Percentiles rank a stretch among this genome's conserved stretches.
These are phyloP conservation scores for Electrophaes corylata DNA, from an alignment of 2,888 invertebrate species.

Conservation along the genomic window DNA sequence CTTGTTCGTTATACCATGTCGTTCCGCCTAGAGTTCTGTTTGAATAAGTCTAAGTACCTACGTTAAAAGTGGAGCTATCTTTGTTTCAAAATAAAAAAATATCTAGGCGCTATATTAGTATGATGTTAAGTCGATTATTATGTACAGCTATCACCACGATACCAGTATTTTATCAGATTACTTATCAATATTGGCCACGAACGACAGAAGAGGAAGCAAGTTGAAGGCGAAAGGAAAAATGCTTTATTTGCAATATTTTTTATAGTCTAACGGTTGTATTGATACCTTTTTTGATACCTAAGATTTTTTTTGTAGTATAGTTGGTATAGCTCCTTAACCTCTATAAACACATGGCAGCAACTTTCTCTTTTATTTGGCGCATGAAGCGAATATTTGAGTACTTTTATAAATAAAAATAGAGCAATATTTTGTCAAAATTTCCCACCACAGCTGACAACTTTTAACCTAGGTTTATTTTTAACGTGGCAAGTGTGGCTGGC, in stretches of 20 bases:
- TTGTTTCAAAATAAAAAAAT: neutral
- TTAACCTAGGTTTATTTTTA: too few relatives aligned
- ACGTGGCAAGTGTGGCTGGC: too few relatives aligned
- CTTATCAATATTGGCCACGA: slow-evolving; percentile 57
- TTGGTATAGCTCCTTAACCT: neutral
- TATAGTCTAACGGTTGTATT: neutral
- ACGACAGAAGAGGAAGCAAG: slow-evolving; percentile 43
- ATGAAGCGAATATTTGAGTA: neutral
- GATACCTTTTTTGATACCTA: neutral
- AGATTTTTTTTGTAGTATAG: neutral
- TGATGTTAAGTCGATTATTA: slow-evolving; percentile 54
- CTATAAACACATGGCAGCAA: neutral
- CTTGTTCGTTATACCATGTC: neutral
- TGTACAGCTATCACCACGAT: slow-evolving; percentile 51
- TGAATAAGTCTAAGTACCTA: too few relatives aligned
- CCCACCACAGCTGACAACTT: too few relatives aligned
- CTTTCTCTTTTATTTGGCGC: neutral
- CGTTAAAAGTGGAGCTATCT: neutral
- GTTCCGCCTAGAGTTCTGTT: neutral
- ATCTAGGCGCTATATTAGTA: slow-evolving; percentile 41
- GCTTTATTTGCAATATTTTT: slow-evolving; percentile 1
- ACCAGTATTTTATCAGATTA: slow-evolving; percentile 53
- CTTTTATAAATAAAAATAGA: too few relatives aligned
- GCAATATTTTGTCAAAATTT: too few relatives aligned
- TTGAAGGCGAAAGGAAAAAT: slow-evolving; percentile 41